Conservation (phyloP, 1,140 invertebrate species). For the Brachionus rubens region DNA sequence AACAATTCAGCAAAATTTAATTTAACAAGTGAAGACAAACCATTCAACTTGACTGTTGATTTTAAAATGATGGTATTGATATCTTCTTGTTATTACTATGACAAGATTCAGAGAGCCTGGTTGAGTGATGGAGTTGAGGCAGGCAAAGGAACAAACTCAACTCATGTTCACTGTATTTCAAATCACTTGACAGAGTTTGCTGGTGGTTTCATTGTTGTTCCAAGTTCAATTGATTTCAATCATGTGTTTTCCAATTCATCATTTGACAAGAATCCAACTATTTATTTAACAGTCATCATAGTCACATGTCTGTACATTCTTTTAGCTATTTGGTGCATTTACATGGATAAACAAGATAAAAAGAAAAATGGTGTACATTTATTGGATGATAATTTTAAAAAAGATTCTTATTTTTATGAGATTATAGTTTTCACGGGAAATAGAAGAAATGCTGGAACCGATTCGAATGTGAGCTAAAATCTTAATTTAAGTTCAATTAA, state of each 20-base stretch:
- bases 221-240: slow-evolving; percentile 60
- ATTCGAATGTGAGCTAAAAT: no score
- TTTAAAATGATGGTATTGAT: no score
- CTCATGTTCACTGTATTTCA: slow-evolving; percentile 52
- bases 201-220: slow-evolving; percentile 57
- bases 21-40: no score
- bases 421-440: slow-evolving; percentile 63
- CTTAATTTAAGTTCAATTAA: no score
- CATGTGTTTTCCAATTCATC: slow-evolving; percentile 60
- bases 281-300: slow-evolving; percentile 64
- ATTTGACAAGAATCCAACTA: slow-evolving; percentile 64
- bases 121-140: neutral
- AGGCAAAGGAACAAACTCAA: neutral
- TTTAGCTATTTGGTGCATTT: slow-evolving; percentile 51
- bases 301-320: slow-evolving; percentile 60
- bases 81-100: no score
- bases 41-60: no score
- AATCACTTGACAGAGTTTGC: slow-evolving; percentile 60
- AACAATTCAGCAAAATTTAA: no score
- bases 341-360: neutral
- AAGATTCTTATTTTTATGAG: slow-evolving; percentile 64
- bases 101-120: no score
- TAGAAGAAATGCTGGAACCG: slow-evolving; percentile 56
- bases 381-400: slow-evolving; percentile 60
- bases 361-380: slow-evolving; percentile 51